A percentile compares a stretch with the other conserved stretches of the same genome.
Conservation (phyloP, 2,888 invertebrate species). For the Sphaerophoria taeniata region DNA sequence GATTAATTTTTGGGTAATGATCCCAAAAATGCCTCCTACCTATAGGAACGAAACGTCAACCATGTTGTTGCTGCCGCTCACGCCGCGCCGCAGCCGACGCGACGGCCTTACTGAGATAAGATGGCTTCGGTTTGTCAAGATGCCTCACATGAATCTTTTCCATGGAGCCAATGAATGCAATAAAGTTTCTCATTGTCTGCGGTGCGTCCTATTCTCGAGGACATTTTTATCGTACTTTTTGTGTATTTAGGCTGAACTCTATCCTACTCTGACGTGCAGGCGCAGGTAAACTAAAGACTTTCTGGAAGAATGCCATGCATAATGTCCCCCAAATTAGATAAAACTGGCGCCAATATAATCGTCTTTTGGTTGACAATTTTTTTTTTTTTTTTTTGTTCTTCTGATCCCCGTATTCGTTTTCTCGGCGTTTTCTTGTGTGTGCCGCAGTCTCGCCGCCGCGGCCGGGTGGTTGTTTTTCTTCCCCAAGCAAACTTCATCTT, state of each 20-base stretch:
- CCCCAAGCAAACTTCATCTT: background rate
- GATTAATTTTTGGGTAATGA: slow-evolving; percentile 64
- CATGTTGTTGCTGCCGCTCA: slow-evolving; percentile 20
- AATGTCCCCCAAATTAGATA: slow-evolving; percentile 83
- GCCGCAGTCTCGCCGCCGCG: background rate
- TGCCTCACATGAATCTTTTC: slow-evolving; percentile 63
- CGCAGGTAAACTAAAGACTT: slow-evolving; percentile 55
- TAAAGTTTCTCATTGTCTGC: slow-evolving; percentile 70
- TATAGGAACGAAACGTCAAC: too few species aligned
- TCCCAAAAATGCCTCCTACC: slow-evolving; percentile 45
- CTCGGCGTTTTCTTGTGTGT: slow-evolving; percentile 5
- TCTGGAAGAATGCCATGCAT: slow-evolving; percentile 82
- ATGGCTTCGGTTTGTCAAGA: slow-evolving; percentile 60
- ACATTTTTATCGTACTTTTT: slow-evolving; percentile 15
- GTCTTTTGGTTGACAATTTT: slow-evolving; percentile 77
- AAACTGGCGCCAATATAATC: slow-evolving; percentile 83
- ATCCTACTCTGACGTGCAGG: slow-evolving; percentile 60
- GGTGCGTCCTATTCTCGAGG: slow-evolving; percentile 26
- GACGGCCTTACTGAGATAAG: slow-evolving; percentile 52
- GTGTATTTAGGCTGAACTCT: slow-evolving; percentile 44
- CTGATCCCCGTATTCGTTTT: background rate
- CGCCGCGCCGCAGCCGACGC: background rate
- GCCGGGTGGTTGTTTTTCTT: slow-evolving; percentile 30
- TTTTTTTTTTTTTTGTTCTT: slow-evolving; percentile 45
- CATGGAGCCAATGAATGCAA: slow-evolving; percentile 73